Conservation (phyloP, 2,797 vertebrate genomes). For the Spinus olivaceus region DNA sequence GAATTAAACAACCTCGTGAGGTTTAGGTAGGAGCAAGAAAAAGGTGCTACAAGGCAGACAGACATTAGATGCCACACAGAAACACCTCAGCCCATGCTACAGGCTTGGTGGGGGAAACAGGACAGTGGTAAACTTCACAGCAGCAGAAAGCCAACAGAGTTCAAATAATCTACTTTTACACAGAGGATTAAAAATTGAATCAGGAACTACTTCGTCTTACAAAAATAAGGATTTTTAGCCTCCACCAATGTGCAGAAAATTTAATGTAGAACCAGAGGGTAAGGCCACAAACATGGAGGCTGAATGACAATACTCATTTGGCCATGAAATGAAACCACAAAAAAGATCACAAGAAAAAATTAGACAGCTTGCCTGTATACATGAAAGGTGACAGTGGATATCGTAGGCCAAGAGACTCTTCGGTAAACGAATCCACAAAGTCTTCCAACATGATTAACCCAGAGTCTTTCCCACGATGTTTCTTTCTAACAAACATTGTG, state of each 20-base stretch:
- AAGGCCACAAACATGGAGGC: neutral
- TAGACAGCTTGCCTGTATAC: slow-evolving; percentile 77
- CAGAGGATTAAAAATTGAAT: neutral
- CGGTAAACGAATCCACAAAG: slow-evolving; percentile 83
- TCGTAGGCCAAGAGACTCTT: slow-evolving; percentile 79
- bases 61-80: neutral
- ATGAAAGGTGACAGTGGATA: slow-evolving; percentile 82
- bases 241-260: neutral
- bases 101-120: accelerated
- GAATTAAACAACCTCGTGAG: neutral
- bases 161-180: neutral
- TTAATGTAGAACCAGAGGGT: neutral
- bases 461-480: slow-evolving; percentile 74
- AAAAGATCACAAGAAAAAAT: neutral
- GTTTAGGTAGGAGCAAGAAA: neutral
- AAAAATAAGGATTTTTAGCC: neutral
- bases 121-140: neutral
- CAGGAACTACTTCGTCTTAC: neutral
- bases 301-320: neutral
- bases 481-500: slow-evolving; percentile 86
- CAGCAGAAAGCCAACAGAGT: neutral
- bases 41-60: neutral
- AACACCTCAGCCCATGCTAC: neutral
- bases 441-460: slow-evolving; percentile 86
- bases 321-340: neutral